A percentile compares a stretch with the other conserved stretches of the same genome.
Evolutionary conservation across 2,797 vertebrate genomes (phyloP).

Genomic region (Parauchenoglanis ngamensis): DNA sequence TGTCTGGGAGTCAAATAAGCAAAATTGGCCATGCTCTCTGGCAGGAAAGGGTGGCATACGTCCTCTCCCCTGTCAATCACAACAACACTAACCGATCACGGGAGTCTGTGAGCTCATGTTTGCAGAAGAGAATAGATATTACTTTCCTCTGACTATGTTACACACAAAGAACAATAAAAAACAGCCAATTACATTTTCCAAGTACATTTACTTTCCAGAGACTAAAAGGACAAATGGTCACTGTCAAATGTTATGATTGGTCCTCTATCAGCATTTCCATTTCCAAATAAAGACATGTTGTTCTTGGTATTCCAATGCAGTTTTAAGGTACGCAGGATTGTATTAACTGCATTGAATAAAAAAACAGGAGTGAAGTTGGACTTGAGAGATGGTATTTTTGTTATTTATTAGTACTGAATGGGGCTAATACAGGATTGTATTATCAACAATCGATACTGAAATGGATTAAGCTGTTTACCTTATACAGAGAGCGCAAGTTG

Average conservation of each 20-base stretch:
- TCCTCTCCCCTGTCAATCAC: neutral
- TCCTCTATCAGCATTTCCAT: neutral
- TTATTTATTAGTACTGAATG: neutral
- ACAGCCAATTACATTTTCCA: neutral
- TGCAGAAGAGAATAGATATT: neutral
- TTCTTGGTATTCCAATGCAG: slow-evolving; percentile 1
- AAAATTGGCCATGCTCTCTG: neutral
- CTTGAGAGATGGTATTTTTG: neutral
- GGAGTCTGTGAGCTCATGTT: neutral
- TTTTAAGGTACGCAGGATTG: neutral
- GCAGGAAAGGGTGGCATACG: too few species aligned
- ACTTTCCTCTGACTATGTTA: neutral
- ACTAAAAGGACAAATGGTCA: neutral
- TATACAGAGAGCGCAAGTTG: slow-evolving; percentile 78
- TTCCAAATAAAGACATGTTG: neutral
- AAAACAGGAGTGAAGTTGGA: neutral
- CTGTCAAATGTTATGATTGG: neutral
- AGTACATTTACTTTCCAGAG: neutral
- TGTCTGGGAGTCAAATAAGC: neutral
- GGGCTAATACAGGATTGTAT: neutral
- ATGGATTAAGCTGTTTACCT: slow-evolving; percentile 69
- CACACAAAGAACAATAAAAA: neutral
- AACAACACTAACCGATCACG: neutral
- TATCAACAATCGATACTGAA: neutral
- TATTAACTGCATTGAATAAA: neutral